Evolutionary conservation across 2,888 invertebrate species (phyloP).

Genomic region (Andrena praecox): DNA sequence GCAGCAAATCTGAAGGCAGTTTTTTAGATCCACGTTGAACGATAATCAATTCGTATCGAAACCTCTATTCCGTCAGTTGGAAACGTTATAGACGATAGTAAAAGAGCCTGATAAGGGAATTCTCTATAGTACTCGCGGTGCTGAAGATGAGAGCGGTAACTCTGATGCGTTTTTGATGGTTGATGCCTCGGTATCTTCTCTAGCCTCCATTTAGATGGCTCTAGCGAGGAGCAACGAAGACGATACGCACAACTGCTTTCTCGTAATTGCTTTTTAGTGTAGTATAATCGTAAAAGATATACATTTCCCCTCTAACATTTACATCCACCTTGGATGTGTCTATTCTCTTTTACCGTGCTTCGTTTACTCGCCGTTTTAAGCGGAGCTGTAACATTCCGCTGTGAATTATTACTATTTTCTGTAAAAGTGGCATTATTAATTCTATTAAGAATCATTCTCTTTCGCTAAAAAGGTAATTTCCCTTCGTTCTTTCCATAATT

Average conservation of each 20-base stretch:
- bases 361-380: too few relatives aligned
- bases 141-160: not conserved
- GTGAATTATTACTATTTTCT: too few relatives aligned
- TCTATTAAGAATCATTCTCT: too few relatives aligned
- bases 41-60: slow-evolving; percentile 28
- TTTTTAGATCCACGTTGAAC: slow-evolving; percentile 2
- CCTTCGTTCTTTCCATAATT: too few relatives aligned
- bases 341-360: too few relatives aligned
- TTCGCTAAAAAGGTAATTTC: too few relatives aligned
- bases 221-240: not conserved
- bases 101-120: slow-evolving; percentile 15
- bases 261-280: too few relatives aligned
- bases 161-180: slow-evolving; percentile 48
- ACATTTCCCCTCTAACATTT: too few relatives aligned
- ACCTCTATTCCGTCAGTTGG: not conserved
- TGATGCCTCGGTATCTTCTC: slow-evolving; percentile 14
- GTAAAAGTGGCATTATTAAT: too few relatives aligned
- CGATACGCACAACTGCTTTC: not conserved
- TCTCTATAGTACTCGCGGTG: not conserved
- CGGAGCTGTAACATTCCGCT: too few relatives aligned
- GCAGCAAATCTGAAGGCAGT: not conserved
- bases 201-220: not conserved
- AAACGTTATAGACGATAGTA: not conserved
- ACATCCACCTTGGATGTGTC: too few relatives aligned
- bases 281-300: too few relatives aligned